Base-by-base conservation (phyloP, 2,888 invertebrate genomes). In the Amphipyra berbera region DNA sequence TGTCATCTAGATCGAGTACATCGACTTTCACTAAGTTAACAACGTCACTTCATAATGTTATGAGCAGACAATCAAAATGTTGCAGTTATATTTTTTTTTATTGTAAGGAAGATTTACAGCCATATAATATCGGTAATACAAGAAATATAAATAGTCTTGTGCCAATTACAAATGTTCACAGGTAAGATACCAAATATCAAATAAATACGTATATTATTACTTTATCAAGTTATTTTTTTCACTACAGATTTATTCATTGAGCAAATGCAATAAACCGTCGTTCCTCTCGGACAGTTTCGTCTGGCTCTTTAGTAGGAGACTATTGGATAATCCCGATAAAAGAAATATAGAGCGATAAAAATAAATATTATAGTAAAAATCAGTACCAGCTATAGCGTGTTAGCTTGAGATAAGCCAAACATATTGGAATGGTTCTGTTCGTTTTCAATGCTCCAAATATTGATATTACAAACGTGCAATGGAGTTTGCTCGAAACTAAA, bases 321-420 rank as follows among this genome's bases (percentile, higher is more conserved):
- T 73, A 52, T 55, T 45, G 42, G 50, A 55, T 52, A 54, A 60
- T 40, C 33, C 13, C 13, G 54, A 68, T 61, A 61, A 61, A 68
- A 61, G 61, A 65, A 58, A 58, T 55, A 57, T 45, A 33, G 10
- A 37, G n/a, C 21, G 45, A 30, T 41, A 58, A 61, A 73, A 56
- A 54, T 52, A 68, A 62, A 65, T 47, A 66, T 50, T 59, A 50
- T 48, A 61, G 41, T 58, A 76, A 66, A 72, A 61, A 48, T 66
- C 66, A 41, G 54, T 56, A 63, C 57, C 21, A 65, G 54, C 46
- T 27, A 57, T 37, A 59, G 40, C 10, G 56, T 56, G 48, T 67
- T 76, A 30, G 42, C 44, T 58, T 61, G 46, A 66, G 55, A 76
- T 60, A 76, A 62, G 48, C 54, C 68, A 76, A 73, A 73, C 53